Conservation (phyloP, 2,113 vertebrate species). For the Gobius niger region DNA sequence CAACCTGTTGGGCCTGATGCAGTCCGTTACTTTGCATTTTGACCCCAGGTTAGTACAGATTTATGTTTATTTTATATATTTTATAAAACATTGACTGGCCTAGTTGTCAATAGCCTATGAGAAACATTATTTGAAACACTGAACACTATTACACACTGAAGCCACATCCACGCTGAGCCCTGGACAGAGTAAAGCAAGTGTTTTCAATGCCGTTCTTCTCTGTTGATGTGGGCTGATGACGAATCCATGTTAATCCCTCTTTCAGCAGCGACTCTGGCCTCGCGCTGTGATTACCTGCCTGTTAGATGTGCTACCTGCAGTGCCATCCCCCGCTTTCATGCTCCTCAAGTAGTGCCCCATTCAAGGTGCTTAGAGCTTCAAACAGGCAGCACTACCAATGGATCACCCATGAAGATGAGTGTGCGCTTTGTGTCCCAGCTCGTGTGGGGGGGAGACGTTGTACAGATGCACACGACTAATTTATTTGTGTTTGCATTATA, state of each 20-base stretch:
- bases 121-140: too few species aligned
- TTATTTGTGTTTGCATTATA: conserved; percentile 41
- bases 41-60: too few species aligned
- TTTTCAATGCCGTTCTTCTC: conserved; percentile 21
- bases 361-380: conserved; percentile 45
- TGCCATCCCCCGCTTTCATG: conserved; percentile 56
- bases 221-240: conserved; percentile 30
- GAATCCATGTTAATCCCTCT: conserved; percentile 60
- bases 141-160: neutral
- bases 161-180: conserved; percentile 23
- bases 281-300: conserved; percentile 49
- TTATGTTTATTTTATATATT: too few species aligned
- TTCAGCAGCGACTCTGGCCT: conserved; percentile 41
- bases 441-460: conserved; percentile 21
- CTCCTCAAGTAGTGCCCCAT: conserved; percentile 46
- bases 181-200: neutral
- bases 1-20: too few species aligned
- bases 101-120: too few species aligned
- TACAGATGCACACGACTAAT: conserved; percentile 30
- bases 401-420: conserved; percentile 45
- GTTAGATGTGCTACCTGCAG: conserved; percentile 55
- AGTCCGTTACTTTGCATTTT: too few species aligned
- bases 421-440: neutral
- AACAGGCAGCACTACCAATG: conserved; percentile 47
- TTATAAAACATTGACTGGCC: too few species aligned